Base-by-base conservation (phyloP, 2,888 invertebrate genomes). In the Torymus texanus region DNA sequence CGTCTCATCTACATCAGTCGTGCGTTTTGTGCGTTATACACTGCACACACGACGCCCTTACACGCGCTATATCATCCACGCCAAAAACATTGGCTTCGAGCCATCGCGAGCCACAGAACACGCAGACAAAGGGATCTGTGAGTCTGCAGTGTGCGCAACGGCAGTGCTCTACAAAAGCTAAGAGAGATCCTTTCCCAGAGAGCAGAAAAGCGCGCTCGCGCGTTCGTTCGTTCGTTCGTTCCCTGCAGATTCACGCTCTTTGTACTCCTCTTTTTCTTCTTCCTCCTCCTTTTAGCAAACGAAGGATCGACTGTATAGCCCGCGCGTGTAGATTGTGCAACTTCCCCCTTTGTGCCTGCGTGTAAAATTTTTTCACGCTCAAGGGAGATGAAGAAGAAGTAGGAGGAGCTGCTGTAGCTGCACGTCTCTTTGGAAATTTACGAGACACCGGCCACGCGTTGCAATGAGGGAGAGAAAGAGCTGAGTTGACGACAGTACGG, bases 61-160 rank as follows among this genome's bases (percentile, higher is more conserved):
- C 8, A 8, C 41, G 41, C 75, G 75, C 82, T 83, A 83, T 77
- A 83, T 77, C 72, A 81, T 75, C 83, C 84, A 76, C 56, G 78
- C 82, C 75, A 66, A 85, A 84, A 84, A 85, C 85, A 82, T 85
- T 80, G 81, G 81, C 81, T 82, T 68, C 41, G 51, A 81, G 62
- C 67, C 82, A 68, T 78, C 74, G 41, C 41, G 41, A 41, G 41
- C 41, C 41, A 70, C 72, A 62, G 70, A 21, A 21, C 21, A 21
- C 79, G 50, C 80, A 58, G 79, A 85, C 84, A 85, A 85, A 83
- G 83, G 84, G 80, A 82, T 16, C 78, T 53, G 65, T 51, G 58
- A 65, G 59, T 21, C 53, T 50, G 58, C 16, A 18, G 18, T 16
- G 18, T 18, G 18, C 56, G 13, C 63, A 56, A 24, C 12, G 8